A percentile compares a stretch with the other conserved stretches of the same genome.
These are phyloP conservation scores for Holacanthus passer DNA, from an alignment of 2,113 vertebrate species.

Conservation along the genomic window DNA sequence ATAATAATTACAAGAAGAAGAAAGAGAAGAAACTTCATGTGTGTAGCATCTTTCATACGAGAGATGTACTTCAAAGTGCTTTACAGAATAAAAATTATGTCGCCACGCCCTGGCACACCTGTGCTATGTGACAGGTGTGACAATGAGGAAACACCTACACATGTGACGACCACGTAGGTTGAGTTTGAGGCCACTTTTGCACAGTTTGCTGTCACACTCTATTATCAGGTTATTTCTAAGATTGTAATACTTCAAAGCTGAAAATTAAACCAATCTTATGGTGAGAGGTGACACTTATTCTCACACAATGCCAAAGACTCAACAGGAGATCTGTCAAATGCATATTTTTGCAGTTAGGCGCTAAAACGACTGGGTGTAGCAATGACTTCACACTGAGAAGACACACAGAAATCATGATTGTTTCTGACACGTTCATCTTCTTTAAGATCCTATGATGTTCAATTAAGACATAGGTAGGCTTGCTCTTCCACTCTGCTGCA, in stretches of 20 bases:
- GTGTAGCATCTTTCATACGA: no score
- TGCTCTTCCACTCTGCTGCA: background rate
- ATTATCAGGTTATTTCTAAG: background rate
- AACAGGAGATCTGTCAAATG: slow-evolving; percentile 7
- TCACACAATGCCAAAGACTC: background rate
- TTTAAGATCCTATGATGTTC: background rate
- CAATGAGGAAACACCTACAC: no score
- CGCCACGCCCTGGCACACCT: no score
- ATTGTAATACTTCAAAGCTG: background rate
- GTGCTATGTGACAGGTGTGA: no score
- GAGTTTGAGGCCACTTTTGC: background rate
- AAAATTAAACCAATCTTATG: background rate
- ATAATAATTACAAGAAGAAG: no score
- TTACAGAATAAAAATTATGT: no score
- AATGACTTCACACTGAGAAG: background rate
- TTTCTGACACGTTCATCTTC: background rate
- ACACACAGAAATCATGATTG: background rate
- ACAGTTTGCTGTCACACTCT: slow-evolving; percentile 1
- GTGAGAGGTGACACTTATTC: background rate
- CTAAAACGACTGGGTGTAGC: background rate
- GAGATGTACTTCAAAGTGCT: no score
- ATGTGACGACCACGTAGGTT: no score
- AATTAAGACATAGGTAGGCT: background rate
- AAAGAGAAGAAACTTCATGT: no score
- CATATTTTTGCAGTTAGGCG: background rate